Conservation (phyloP, 2,888 invertebrate genomes). For the Miltochrista miniata region DNA sequence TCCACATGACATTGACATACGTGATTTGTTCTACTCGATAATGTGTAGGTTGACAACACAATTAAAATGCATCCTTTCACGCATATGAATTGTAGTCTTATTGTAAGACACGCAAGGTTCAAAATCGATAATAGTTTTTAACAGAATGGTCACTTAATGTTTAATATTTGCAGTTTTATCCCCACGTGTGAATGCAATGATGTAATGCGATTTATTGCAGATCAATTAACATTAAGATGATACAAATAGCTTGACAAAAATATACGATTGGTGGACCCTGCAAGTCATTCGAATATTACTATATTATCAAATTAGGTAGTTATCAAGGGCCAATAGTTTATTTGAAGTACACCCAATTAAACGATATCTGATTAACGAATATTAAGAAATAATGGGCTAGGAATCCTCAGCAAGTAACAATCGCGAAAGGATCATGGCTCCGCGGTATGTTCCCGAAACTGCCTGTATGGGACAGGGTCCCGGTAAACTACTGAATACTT, state of each 20-base stretch:
- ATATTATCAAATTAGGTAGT: too few relatives aligned
- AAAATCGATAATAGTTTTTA: background rate
- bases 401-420: too few relatives aligned
- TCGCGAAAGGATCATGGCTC: too few relatives aligned
- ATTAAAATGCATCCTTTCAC: background rate
- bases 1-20: conserved; percentile 3
- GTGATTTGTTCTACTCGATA: conserved; percentile 1
- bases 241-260: background rate
- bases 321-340: too few relatives aligned
- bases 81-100: background rate
- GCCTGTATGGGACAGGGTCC: too few relatives aligned
- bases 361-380: too few relatives aligned
- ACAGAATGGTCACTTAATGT: background rate
- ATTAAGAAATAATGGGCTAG: too few relatives aligned
- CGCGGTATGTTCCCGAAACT: too few relatives aligned
- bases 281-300: too few relatives aligned
- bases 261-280: too few relatives aligned
- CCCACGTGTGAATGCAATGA: background rate
- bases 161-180: background rate
- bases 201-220: background rate
- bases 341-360: too few relatives aligned
- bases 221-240: background rate
- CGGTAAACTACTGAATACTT: too few relatives aligned
- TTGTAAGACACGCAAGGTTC: background rate
- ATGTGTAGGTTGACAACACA: background rate